Evolutionary conservation across 2,888 invertebrate species (phyloP), one percentile per base, ranked within the genome.

Genomic region (Psylliodes chrysocephalus): DNA sequence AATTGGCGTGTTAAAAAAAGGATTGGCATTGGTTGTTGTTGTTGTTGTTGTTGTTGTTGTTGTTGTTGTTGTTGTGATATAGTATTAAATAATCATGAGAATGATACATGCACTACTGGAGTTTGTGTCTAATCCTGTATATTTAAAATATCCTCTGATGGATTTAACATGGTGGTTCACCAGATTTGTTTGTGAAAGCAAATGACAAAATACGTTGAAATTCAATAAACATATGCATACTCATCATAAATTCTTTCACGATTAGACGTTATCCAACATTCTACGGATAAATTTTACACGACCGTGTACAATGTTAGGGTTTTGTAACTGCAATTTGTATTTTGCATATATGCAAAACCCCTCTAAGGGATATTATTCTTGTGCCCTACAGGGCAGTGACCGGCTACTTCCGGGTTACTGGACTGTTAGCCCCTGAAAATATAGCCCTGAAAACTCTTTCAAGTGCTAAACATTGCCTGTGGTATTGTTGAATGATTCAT

Each of bases 261-360:
- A 49, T 49, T n/a, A 49, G 49, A 28, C 15, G 30, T 30, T 49
- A 49, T 49, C 35, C 15, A 25, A 47, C 44, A 30, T 55, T 55
- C 18, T 15, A 18, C 4, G 38, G 22, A 59, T 59, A 59, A 59
- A 59, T 59, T 49, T 12, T 51, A 22, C 15, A 22, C 14, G 28
- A 15, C 19, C 49, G 49, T 28, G 30, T 30, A 42, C 28, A 54
- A 54, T 40, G 40, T 42, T 12, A 54, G 25, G 55, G 30, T 46
- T 47, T 47, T 30, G 19, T 30, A 55, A 10, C 38, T 49, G 49
- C 28, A 56, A 60, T 71, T 60, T 68, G 63, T 52, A 64, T 60
- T 68, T 69, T 64, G 68, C 69, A 67, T 70, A 57, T 61, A 70
- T 69, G 64, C 66, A 66, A 68, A 67, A 64, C 10, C n/a, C 14